phyloP scores from a whole-genome alignment of 2,888 invertebrate species.

The Cheilosia grossa region DNA sequence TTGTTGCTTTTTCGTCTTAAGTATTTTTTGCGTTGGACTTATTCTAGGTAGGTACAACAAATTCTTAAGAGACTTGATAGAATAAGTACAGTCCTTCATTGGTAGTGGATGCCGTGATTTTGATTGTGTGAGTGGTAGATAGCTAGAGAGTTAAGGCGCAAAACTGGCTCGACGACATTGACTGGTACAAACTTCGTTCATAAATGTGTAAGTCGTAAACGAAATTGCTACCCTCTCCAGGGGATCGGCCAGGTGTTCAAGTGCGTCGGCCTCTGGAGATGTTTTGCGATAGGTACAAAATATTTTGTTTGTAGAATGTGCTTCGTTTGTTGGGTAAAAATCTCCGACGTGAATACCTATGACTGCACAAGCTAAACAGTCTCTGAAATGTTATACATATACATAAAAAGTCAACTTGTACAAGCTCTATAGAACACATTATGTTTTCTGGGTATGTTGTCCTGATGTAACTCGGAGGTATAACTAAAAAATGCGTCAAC shows the following conservation, averaged over 20 bases:
- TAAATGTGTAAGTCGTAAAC: conserved; percentile 72
- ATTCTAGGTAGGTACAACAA: conserved; percentile 39
- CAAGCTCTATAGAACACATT: too few species aligned
- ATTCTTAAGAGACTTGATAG: conserved; percentile 57
- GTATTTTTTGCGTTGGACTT: conserved; percentile 30
- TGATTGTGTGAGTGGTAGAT: conserved; percentile 54
- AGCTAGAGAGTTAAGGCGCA: conserved; percentile 28
- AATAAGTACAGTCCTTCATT: conserved; percentile 49
- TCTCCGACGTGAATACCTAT: conserved; percentile 13
- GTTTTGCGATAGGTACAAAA: conserved; percentile 48
- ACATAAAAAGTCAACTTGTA: background rate
- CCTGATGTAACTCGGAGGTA: too few species aligned
- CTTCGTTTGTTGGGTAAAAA: conserved; percentile 14
- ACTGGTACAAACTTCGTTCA: conserved; percentile 67
- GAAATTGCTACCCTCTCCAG: conserved; percentile 73
- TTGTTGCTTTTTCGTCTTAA: conserved; percentile 71
- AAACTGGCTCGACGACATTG: conserved; percentile 73
- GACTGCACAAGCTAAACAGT: too few species aligned
- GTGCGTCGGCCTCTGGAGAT: conserved; percentile 75
- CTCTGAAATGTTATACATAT: too few species aligned
- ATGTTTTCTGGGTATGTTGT: too few species aligned
- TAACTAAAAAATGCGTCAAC: too few species aligned
- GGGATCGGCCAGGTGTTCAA: conserved; percentile 77
- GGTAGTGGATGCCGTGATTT: conserved; percentile 46
- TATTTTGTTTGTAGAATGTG: background rate